Evolutionary conservation across 92 coral and sea anemone species (phyloP).

Genomic region (Zoanthus sociatus): DNA sequence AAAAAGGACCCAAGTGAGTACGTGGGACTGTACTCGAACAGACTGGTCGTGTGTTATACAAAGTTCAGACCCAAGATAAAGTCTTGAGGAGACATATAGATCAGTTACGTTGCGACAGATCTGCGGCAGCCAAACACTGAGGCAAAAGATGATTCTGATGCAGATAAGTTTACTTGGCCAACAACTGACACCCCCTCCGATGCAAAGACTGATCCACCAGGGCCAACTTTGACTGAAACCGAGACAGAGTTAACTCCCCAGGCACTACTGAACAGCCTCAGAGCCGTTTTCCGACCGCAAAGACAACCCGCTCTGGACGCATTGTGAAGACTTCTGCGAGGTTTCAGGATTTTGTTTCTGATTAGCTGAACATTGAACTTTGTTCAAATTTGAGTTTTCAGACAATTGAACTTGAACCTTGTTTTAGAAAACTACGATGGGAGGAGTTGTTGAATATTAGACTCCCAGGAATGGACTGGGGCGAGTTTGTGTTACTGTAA

Average conservation of each 20-base stretch:
- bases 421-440: slow-evolving; percentile 19
- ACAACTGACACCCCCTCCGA: slow-evolving; percentile 13
- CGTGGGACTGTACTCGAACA: slow-evolving; percentile 43
- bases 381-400: slow-evolving; percentile 26
- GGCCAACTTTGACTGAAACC: slow-evolving; percentile 29
- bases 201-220: slow-evolving; percentile 31
- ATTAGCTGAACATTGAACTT: neutral
- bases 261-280: slow-evolving; percentile 36
- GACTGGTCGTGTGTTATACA: slow-evolving; percentile 49
- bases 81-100: slow-evolving; percentile 41
- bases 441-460: neutral
- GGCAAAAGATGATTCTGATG: slow-evolving; percentile 22
- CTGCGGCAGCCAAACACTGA: slow-evolving; percentile 35
- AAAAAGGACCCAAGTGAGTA: slow-evolving; percentile 50
- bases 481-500: too few relatives aligned
- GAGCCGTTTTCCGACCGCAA: slow-evolving; percentile 14
- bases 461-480: too few relatives aligned
- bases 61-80: slow-evolving; percentile 33
- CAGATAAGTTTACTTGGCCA: slow-evolving; percentile 22
- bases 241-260: slow-evolving; percentile 15
- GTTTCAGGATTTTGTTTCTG: slow-evolving; percentile 28
- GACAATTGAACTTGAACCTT: slow-evolving; percentile 6
- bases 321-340: slow-evolving; percentile 35
- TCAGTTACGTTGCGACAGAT: slow-evolving; percentile 20
- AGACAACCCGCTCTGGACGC: slow-evolving; percentile 35